These are phyloP conservation scores for Sakesphorus luctuosus DNA, from an alignment of 2,113 vertebrate genomes.

Conservation along the genomic window DNA sequence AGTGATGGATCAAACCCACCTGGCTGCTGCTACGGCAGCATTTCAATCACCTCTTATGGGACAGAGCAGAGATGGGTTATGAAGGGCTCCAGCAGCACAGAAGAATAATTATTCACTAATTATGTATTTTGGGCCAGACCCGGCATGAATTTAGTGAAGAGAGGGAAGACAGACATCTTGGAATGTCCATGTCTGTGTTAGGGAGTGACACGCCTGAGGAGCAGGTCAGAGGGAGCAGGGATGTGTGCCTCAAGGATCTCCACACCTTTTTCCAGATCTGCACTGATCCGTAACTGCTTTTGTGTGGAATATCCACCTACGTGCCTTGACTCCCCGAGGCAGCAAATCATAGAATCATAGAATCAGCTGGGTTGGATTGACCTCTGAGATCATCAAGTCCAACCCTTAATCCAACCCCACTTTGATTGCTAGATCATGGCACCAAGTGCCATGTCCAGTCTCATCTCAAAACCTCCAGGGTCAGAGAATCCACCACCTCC, in stretches of 20 bases:
- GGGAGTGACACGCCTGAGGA: background rate
- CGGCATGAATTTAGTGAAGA: background rate
- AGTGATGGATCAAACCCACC: background rate
- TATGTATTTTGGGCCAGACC: background rate
- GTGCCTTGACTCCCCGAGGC: background rate
- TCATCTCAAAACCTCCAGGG: no score
- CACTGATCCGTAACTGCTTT: rapidly evolving
- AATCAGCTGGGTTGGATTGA: no score
- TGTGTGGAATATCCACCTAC: rapidly evolving
- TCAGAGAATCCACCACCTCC: no score
- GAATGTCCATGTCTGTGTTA: no score
- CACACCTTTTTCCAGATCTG: rapidly evolving
- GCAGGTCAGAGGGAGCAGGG: background rate
- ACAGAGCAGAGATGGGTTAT: background rate
- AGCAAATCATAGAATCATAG: background rate
- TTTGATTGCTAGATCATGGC: no score
- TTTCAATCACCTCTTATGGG: background rate
- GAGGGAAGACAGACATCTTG: background rate
- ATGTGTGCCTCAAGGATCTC: rapidly evolving
- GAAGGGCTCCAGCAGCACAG: background rate
- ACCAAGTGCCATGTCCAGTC: no score
- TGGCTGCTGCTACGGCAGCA: background rate
- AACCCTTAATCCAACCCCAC: no score
- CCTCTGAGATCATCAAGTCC: no score
- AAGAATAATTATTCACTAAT: background rate